Base-by-base conservation (phyloP, 2,113 vertebrate genomes). In the Beaufortia kweichowensis region DNA sequence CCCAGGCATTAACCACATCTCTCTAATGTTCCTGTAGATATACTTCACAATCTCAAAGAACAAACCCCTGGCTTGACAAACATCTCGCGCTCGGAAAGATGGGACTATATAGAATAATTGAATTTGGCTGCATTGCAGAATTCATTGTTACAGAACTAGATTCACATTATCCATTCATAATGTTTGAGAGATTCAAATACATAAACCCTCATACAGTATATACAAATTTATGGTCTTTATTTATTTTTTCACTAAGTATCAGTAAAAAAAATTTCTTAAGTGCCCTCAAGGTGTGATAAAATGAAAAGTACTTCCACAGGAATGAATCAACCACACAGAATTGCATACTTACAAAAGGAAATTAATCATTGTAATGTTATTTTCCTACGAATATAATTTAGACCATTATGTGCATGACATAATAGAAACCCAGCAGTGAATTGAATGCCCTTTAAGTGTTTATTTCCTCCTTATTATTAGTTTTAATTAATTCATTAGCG, bases 11-110 rank as follows among this genome's bases (percentile, higher is more conserved):
- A 29, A 64, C 62, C 24, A 8, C 4, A 41, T 24, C 15, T 31
- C 61, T 78, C 35, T 78, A 74, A 66, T 82, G 56, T 67, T 69
- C 48, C 29, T 24, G 66, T 67, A 79, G 84, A 80, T 84, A 87
- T 82, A 83, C 24, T 39, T 50, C 10, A 19, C 57, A 41, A 35
- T 57, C 63, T 65, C 66, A 29, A 28, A 15, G 43, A 59, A 43
- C 61, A 75, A 60, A 79, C 29, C 65, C 72, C 48, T 23, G n/a
- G 66, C 53, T 65, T 33, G 19, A 66, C 66, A 33, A 57, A 60
- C 59, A 62, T 15, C 24, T 11, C 21, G 24, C 56, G 31, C 6
- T 14, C 39, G 19, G 56, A 60, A 31, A 41, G 31, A 62, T 15
- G 65, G 43, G 65, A 67, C 31, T 29, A 75, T 62, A 48, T 56